Evolutionary conservation across 1,140 invertebrate genomes (phyloP).

Genomic region (Matsumurasca onukii): DNA sequence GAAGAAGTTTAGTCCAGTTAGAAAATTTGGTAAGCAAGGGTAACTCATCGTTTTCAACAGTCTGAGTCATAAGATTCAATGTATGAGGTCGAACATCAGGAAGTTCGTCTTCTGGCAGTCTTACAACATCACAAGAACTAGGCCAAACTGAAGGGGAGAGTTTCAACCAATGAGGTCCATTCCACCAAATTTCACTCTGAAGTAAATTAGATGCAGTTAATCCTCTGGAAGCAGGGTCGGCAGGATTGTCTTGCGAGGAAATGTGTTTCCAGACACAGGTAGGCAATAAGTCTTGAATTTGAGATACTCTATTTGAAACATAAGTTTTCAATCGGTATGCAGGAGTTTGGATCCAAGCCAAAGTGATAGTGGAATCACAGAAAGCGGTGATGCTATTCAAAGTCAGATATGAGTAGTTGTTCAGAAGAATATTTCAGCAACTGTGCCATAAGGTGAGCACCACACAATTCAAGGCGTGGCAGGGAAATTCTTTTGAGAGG

Average conservation of each 20-base stretch:
- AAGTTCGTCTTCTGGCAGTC: neutral
- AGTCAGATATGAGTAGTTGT: neutral
- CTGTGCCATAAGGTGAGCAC: neutral
- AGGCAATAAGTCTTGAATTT: neutral
- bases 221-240: neutral
- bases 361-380: neutral
- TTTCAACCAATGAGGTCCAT: neutral
- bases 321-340: neutral
- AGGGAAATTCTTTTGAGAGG: neutral
- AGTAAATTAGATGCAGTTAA: neutral
- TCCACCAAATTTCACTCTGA: neutral
- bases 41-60: too few species aligned
- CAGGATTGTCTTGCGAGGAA: too few species aligned
- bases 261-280: neutral
- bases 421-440: neutral
- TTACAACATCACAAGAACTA: neutral
- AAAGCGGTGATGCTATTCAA: neutral
- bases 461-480: neutral
- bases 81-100: neutral
- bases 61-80: too few species aligned
- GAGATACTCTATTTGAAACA: neutral
- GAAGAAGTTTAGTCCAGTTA: too few species aligned
- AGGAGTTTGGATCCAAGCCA: too few species aligned
- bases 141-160: neutral
- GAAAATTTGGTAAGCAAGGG: too few species aligned